Evolutionary conservation across 2,797 vertebrate genomes (phyloP), one percentile per base, ranked within the genome.

Genomic region (Schizopygopsis pylzovi): DNA sequence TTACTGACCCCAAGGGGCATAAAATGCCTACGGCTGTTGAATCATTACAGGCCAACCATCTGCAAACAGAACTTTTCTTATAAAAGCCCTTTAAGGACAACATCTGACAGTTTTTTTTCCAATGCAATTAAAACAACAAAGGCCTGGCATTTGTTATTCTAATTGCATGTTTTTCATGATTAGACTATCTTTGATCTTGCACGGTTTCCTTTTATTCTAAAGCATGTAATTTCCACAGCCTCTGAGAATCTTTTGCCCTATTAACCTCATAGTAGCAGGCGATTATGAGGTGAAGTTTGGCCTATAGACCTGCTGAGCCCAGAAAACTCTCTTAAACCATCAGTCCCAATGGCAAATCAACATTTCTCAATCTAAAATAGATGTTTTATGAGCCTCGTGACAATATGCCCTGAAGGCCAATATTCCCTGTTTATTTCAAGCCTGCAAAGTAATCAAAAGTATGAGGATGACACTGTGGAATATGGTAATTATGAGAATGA

Each of bases 401-500:
- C 11, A 43, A 82, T 4, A 82, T 65, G 6, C 37, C 45, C 52
- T 1, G 7, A 37, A 67, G 65, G 65, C 33, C 7, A 67, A 7
- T 63, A 73, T 63, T 72, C 72, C 49, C 22, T 20, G 37, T 33
- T 71, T 72, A 52, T 33, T 71, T 54, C 20, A 25, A 59, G 37
- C 39, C 15, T 20, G 39, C n/a, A 41, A 71, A 72, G 5, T 59
- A 82, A 61, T 45, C 13, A 61, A 59, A 45, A 47, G 10, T 13
- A 82, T 45, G 52, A 72, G 16, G n/a, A 82, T 59, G 4, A 79
- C 11, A 52, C 18, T 59, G 49, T 54, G 43, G 3, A 43, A 84
- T 89, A 84, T 88, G 80, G 11, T 43, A 87, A 77, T 86, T 80
- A 90, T 90, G 90, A 65, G 28, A 76, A 77, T 28, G 4, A 67